Conservation (phyloP, 2,888 invertebrate genomes). For the Seira sanloemensis region DNA sequence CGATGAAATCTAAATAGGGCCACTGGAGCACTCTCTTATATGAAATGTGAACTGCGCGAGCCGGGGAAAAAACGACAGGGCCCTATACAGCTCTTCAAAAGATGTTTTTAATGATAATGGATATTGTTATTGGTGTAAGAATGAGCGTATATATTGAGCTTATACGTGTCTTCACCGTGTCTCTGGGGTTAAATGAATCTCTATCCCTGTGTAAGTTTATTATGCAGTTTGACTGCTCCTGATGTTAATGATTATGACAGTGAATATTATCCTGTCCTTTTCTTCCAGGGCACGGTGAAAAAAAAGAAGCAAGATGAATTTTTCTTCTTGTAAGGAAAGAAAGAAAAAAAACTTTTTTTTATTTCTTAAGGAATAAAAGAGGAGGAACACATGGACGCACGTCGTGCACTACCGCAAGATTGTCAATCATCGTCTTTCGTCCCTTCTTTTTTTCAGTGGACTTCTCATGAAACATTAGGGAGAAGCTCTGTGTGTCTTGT, state of each 20-base stretch:
- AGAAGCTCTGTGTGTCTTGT: no score
- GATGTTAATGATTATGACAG: conserved; percentile 13
- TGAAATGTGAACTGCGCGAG: conserved; percentile 32
- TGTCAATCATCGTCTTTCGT: conserved; percentile 70
- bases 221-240: conserved; percentile 29
- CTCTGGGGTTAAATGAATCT: conserved; percentile 34
- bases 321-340: background rate
- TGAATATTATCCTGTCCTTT: background rate
- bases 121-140: conserved; percentile 58
- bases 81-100: no score
- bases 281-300: background rate
- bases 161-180: no score
- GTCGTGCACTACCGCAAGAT: conserved; percentile 71
- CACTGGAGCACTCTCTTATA: conserved; percentile 62
- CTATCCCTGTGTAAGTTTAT: background rate
- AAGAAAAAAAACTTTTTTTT: background rate
- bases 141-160: no score
- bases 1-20: conserved; percentile 52
- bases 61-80: background rate
- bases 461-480: no score
- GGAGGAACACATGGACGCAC: conserved; percentile 69
- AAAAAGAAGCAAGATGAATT: background rate
- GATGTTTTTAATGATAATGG: conserved; percentile 50
- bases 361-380: conserved; percentile 23
- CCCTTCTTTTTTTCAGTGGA: conserved; percentile 54